Conservation (phyloP, 2,888 invertebrate species). For the Eilema caniola region DNA sequence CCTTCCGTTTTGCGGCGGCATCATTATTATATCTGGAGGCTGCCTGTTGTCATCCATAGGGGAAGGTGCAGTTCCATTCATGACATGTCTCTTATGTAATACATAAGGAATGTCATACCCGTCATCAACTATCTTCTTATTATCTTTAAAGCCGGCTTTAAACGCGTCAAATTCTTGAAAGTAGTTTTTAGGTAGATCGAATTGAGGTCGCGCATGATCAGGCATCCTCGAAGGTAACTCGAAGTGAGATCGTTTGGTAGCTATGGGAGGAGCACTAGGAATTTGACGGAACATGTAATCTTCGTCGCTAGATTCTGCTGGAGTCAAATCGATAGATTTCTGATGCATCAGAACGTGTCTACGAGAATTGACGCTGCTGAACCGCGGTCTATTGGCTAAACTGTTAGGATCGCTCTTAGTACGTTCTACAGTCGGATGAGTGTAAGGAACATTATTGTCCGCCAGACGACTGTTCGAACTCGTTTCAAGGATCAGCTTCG, state of each 20-base stretch:
- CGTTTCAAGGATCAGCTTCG: slow-evolving; percentile 87
- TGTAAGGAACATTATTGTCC: slow-evolving; percentile 85
- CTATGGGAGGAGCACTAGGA: slow-evolving; percentile 90
- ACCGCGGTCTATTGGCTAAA: slow-evolving; percentile 90
- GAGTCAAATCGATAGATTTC: slow-evolving; percentile 94
- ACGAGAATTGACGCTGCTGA: slow-evolving; percentile 91
- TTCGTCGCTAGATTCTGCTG: slow-evolving; percentile 94
- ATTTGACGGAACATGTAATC: slow-evolving; percentile 93
- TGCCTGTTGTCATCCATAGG: slow-evolving; percentile 81
- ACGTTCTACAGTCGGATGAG: slow-evolving; percentile 92
- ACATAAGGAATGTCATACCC: slow-evolving; percentile 94
- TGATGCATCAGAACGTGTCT: slow-evolving; percentile 94
- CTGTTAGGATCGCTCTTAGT: slow-evolving; percentile 96
- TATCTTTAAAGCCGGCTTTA: slow-evolving; percentile 84
- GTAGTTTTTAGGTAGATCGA: slow-evolving; percentile 91
- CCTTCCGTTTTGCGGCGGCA: slow-evolving; percentile 80
- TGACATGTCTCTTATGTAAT: slow-evolving; percentile 93
- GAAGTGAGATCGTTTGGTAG: slow-evolving; percentile 91
- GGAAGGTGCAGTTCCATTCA: slow-evolving; percentile 93
- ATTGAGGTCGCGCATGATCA: slow-evolving; percentile 89
- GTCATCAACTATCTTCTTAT: slow-evolving; percentile 79
- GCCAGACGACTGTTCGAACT: slow-evolving; percentile 84
- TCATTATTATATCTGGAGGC: slow-evolving; percentile 80
- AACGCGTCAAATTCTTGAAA: slow-evolving; percentile 89
- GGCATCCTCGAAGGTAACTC: slow-evolving; percentile 86